Evolutionary conservation across 2,113 vertebrate species (phyloP).

Genomic region (Meleagris gallopavo): DNA sequence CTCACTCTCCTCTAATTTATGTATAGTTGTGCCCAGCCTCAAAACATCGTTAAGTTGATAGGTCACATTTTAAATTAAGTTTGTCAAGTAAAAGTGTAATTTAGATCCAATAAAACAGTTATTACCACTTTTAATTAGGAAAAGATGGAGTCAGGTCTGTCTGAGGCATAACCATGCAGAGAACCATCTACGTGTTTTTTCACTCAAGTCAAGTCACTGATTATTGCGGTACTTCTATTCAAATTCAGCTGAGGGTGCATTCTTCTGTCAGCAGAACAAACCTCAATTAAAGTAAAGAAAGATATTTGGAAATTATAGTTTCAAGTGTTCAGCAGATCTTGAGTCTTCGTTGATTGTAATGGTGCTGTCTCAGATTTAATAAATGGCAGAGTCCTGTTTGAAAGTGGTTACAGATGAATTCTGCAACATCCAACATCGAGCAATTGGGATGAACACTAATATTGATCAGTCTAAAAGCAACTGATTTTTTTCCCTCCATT

Average conservation of each 20-base stretch:
- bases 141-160: slow-evolving; percentile 52
- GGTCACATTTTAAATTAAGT: slow-evolving; percentile 77
- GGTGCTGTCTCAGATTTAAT: slow-evolving; percentile 8
- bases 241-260: slow-evolving; percentile 47
- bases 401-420: slow-evolving; percentile 19
- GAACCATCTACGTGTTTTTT: not conserved
- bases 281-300: slow-evolving; percentile 44
- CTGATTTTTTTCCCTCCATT: not conserved
- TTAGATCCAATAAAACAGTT: slow-evolving; percentile 77
- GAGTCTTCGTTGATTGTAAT: not conserved
- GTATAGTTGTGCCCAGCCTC: slow-evolving; percentile 48
- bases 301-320: slow-evolving; percentile 23
- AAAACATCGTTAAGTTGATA: slow-evolving; percentile 72
- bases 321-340: not conserved
- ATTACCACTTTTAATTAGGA: slow-evolving; percentile 79
- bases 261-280: slow-evolving; percentile 30
- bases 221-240: slow-evolving; percentile 50
- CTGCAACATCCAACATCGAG: not conserved
- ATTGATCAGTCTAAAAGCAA: slow-evolving; percentile 9
- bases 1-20: slow-evolving; percentile 62
- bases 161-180: slow-evolving; percentile 30
- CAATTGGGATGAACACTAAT: not conserved
- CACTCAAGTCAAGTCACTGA: slow-evolving; percentile 33
- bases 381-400: not conserved
- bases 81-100: slow-evolving; percentile 80